phyloP scores from a whole-genome alignment of 2,888 invertebrate species.

The Pollenia amentaria region DNA sequence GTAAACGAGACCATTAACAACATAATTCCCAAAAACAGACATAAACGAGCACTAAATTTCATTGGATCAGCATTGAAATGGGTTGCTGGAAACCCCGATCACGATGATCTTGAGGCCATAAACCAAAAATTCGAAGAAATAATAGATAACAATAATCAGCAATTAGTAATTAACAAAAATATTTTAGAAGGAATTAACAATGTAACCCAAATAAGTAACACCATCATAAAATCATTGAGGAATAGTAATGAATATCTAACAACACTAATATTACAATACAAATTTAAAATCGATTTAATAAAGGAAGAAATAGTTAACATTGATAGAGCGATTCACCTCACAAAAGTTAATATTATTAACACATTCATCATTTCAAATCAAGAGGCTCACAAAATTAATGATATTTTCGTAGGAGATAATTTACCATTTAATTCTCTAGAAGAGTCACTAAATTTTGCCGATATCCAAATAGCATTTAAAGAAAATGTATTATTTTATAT shows the following conservation, averaged over 20 bases:
- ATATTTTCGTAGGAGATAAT: too few species aligned
- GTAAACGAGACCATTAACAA: too few species aligned
- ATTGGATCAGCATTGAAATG: neutral
- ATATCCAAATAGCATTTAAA: too few species aligned
- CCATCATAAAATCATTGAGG: conserved; percentile 2
- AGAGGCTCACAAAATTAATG: conserved; percentile 7
- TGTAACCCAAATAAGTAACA: neutral
- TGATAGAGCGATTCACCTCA: neutral
- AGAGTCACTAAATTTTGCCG: too few species aligned
- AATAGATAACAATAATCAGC: neutral
- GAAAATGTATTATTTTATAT: too few species aligned
- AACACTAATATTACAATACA: neutral
- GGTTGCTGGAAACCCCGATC: neutral
- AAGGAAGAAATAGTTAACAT: neutral
- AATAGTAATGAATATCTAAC: conserved; percentile 1
- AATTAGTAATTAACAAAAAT: neutral
- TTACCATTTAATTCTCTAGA: too few species aligned
- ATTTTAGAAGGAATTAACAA: neutral
- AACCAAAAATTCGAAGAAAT: neutral
- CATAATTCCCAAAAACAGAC: too few species aligned
- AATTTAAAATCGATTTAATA: conserved; percentile 10
- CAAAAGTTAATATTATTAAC: conserved; percentile 18
- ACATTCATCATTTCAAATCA: conserved; percentile 22
- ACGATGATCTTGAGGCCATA: neutral
- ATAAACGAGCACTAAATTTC: too few species aligned